phyloP scores from a whole-genome alignment of 2,888 invertebrate species.

The Falcaria lacertinaria region DNA sequence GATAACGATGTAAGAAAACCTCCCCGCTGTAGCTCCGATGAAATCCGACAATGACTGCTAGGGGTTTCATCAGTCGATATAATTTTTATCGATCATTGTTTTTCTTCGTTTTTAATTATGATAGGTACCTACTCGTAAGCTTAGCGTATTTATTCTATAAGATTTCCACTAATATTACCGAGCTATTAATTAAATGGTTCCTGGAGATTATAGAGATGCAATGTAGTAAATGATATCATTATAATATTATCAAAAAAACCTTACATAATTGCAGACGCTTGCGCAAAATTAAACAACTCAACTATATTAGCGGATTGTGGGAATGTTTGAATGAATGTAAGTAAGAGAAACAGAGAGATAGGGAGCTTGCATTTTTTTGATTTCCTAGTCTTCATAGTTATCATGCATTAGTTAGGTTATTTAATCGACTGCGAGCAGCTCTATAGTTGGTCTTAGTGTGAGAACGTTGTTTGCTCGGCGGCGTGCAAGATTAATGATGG shows the following conservation, averaged over 20 bases:
- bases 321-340: no score
- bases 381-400: constrained; percentile 19
- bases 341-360: background rate
- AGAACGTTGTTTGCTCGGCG: constrained; percentile 55
- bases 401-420: constrained; percentile 44
- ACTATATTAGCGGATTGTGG: no score
- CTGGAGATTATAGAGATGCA: no score
- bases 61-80: constrained; percentile 11
- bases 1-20: constrained; percentile 35
- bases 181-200: no score
- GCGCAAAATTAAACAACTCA: no score
- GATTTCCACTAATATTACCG: no score
- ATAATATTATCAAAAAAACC: background rate
- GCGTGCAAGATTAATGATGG: constrained; percentile 72
- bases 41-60: constrained; percentile 20
- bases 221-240: background rate
- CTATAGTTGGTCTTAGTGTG: constrained; percentile 45
- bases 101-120: no score
- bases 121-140: no score
- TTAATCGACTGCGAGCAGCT: constrained; percentile 52
- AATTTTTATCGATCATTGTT: background rate
- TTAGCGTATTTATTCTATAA: no score
- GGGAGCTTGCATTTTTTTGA: constrained; percentile 8
- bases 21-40: constrained; percentile 21
- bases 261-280: no score